Base-by-base conservation (phyloP, 2,797 vertebrate genomes). In the Menidia menidia region DNA sequence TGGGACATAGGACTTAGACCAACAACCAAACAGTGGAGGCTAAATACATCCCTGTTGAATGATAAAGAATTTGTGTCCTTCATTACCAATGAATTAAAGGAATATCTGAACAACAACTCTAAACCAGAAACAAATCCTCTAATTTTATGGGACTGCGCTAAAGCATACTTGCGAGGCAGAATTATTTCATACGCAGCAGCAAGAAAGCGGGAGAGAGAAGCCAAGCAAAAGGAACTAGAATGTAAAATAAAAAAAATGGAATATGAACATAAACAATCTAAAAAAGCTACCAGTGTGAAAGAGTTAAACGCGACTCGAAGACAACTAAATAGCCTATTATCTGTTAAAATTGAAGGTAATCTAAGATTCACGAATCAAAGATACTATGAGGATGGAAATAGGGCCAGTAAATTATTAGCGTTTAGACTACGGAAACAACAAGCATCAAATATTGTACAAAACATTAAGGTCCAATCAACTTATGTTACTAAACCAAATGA, bases 401-500 rank as follows among this genome's bases (percentile, higher is more conserved):
- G 33, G 8, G 33, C 33, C 4, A 35, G 33, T 35, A 35, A 8
- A 35, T 35, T 35, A 35, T 35, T 35, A 8, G 33, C 33, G 4
- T 8, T 44, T 4, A 44, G 43, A 44, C 43, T 44, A 14, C 14
- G 16, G 12, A 44, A 44, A 14, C 43, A 44, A 44, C 43, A 44
- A 4, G 14, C 43, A 5, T 44, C 4, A 14, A 44, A 44, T 5
- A 16, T 44, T 4, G 33, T 35, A 35, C 33, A 35, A 4, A 35
- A 35, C 4, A n/a, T 35, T 35, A 35, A 35, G 8, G 13, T 47
- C n/a, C 9, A 8, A 7, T 47, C 4, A 6, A 47, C 14, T 4
- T 8, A n/a, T n/a, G n/a, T 47, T 43, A 44, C 25, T 52, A 83
- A 83, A 43, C 50, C 55, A 4, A n/a, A 70, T 30, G 6, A 78